Evolutionary conservation across 2,113 vertebrate genomes (phyloP), one percentile per base, ranked within the genome.

Genomic region (Pica pica): DNA sequence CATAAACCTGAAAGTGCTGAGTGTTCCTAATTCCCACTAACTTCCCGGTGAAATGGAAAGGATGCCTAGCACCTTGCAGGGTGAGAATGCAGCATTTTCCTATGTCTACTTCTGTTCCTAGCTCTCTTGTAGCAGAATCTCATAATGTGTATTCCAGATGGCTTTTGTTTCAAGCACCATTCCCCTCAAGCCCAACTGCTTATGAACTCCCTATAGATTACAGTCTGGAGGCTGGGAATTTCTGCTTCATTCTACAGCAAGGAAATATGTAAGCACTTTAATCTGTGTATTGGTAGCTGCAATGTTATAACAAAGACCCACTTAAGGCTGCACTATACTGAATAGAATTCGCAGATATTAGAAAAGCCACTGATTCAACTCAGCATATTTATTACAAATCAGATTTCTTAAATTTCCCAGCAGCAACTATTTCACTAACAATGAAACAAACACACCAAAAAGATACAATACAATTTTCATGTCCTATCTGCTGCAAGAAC

Each of bases 151-250:
- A 42, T 73, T 90, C 82, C 95, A 96, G 87, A 85, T 83, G 84
- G 82, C 39, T 92, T 93, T 87, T 95, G 82, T 87, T 94, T 88
- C 61, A 94, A 94, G 79, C 47, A 47, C 47, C 37, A 53, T 76
- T 87, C 57, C 74, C 88, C 42, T 80, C 85, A 85, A 90, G 2
- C 9, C 13, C 67, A 79, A 73, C 31, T 77, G 42, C 61, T 87
- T 85, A 60, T 80, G 79, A 95, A 79, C 35, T 71, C 77, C 74
- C 57, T 84, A 28, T 42, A 93, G 87, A 85, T 76, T 91, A 85
- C 77, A 84, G 0, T 57, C 53, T 88, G 77, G 46, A 93, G 42
- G 42, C 35, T 73, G 37, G 44, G 50, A 93, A 80, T 83, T 93
- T 89, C 84, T 95, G 31, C 78, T 87, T 87, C 47, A 46, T 39